A percentile compares a stretch with the other conserved stretches of the same genome.
Conservation (phyloP, 1,140 invertebrate species). For the Leptinotarsa lineolata region DNA sequence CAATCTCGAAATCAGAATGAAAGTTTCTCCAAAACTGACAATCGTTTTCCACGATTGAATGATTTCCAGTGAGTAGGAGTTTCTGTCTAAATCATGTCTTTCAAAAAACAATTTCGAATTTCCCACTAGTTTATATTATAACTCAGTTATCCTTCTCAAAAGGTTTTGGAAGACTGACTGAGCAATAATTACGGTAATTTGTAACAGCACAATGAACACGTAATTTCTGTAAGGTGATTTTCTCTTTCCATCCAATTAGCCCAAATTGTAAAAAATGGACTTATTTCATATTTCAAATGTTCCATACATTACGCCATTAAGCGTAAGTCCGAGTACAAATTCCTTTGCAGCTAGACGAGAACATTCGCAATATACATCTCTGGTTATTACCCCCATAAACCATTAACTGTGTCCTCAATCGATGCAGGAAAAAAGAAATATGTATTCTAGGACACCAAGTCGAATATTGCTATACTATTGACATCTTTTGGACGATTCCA, state of each 20-base stretch:
- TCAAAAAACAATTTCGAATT: too few species aligned
- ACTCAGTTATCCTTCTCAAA: too few species aligned
- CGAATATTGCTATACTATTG: neutral
- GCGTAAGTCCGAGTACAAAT: neutral
- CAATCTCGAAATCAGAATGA: too few species aligned
- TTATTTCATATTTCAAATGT: neutral
- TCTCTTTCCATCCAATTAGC: neutral
- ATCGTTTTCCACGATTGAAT: too few species aligned
- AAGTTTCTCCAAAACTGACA: too few species aligned
- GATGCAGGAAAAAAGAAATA: neutral
- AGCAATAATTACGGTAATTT: neutral
- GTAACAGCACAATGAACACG: neutral
- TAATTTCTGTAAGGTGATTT: neutral
- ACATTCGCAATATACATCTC: neutral
- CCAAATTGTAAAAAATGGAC: neutral
- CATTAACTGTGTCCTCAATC: constrained; percentile 1
- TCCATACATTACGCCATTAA: neutral
- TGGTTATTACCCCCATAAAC: neutral
- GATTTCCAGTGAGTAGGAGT: too few species aligned
- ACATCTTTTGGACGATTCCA: neutral
- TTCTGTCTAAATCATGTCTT: too few species aligned
- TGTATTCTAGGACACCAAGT: neutral
- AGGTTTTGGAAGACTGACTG: neutral
- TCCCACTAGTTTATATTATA: too few species aligned
- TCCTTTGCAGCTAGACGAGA: neutral